Base-by-base conservation (phyloP, 2,888 invertebrate genomes). In the Ganaspis brasiliensis region DNA sequence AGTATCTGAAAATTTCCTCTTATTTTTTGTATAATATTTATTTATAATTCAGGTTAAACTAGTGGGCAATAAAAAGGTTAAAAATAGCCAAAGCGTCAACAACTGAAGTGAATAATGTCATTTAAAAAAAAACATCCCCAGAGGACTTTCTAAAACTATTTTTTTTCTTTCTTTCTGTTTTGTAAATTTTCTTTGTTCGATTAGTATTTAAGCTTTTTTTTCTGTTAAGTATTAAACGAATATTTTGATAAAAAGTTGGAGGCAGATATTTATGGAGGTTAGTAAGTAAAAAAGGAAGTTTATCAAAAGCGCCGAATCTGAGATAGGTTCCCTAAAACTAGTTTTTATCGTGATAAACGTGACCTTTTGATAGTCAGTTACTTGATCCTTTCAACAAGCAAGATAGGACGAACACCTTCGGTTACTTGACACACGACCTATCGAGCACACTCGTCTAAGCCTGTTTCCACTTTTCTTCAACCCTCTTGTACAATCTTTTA, bases 391-490 rank as follows among this genome's bases (percentile, higher is more conserved):
- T 52, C 52, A 52, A 52, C 31, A 59, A 59, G 59, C 16, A 31
- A 31, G 59, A n/a, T 55, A 55, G 19, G 19, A 19, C n/a, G 52
- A 55, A 19, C 52, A 55, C 31, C 35, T 52, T 16, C 59, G n/a
- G 14, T 45, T 67, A 67, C 67, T 67, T 67, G 67, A 67, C 67
- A 67, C 67, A 67, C 67, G 31, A 31, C 59, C 59, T 31, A 31
- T 59, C 59, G 35, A 59, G 59, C 31, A 59, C 59, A 67, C 67
- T 67, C 24, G n/a, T 67, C 67, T 67, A 45, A 67, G 67, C 45
- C 67, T 67, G 45, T 26, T 67, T 67, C 67, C 45, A 45, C 24
- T 26, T 49, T 67, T 67, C 45, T 21, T 14, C 24, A n/a, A n/a
- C 26, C 45, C 45, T 49, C 24, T 67, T 24, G 40, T 67, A 45